Evolutionary conservation across 2,113 vertebrate genomes (phyloP).

Genomic region (Nymphicus hollandicus): DNA sequence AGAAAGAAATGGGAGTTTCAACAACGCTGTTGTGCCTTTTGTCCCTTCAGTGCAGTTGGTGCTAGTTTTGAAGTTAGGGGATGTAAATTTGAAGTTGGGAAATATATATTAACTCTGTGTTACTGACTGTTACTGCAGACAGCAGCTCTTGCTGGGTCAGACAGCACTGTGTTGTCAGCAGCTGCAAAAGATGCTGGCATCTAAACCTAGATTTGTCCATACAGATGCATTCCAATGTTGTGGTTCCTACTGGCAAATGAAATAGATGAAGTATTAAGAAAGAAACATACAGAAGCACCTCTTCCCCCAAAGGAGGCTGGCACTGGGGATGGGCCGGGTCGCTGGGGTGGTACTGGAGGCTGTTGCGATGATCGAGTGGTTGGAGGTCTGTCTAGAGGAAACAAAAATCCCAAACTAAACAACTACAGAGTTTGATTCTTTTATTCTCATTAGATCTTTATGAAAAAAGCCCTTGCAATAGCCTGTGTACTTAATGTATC

Average conservation of each 20-base stretch:
- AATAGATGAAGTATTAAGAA: not conserved
- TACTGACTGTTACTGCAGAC: not conserved
- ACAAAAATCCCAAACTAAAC: not conserved
- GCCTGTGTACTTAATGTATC: not conserved
- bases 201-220: not conserved
- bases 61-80: not conserved
- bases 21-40: not conserved
- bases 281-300: slow-evolving; percentile 62
- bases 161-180: not conserved
- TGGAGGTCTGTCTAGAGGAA: slow-evolving; percentile 66
- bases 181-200: not conserved
- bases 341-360: slow-evolving; percentile 80
- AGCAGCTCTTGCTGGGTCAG: not conserved
- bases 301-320: slow-evolving; percentile 10
- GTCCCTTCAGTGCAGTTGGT: not conserved
- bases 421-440: not conserved
- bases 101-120: not conserved
- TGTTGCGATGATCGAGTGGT: slow-evolving; percentile 56
- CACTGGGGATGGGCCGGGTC: slow-evolving; percentile 60
- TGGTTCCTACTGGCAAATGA: not conserved
- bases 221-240: not conserved
- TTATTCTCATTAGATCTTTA: not conserved
- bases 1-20: not conserved
- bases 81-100: not conserved
- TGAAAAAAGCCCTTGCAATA: not conserved